A percentile compares a stretch with the other conserved stretches of the same genome.
phyloP scores from a whole-genome alignment of 2,113 vertebrate genomes.

The Eupsittula cactorum region DNA sequence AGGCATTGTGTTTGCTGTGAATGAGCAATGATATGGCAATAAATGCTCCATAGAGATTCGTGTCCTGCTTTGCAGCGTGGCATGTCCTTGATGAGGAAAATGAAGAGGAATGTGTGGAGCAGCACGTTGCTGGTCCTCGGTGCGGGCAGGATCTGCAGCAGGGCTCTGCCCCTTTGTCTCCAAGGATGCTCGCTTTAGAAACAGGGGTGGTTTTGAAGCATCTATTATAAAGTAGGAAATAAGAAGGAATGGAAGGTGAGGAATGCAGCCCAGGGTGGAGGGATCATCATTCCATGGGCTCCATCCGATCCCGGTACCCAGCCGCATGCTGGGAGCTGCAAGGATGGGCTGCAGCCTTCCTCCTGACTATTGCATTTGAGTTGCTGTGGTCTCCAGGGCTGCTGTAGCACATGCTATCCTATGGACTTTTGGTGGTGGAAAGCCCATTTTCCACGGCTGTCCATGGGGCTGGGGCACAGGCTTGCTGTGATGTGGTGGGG shows the following conservation, averaged over 20 bases:
- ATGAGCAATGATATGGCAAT: background rate
- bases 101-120: conserved; percentile 4
- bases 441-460: background rate
- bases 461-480: background rate
- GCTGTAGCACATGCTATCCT: background rate
- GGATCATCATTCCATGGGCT: background rate
- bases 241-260: background rate
- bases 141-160: background rate
- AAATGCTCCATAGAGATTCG: background rate
- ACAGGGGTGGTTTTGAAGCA: background rate
- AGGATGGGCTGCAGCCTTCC: background rate
- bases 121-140: background rate
- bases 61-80: background rate
- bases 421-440: background rate
- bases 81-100: conserved; percentile 9
- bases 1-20: background rate
- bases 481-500: accelerated
- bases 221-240: background rate
- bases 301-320: accelerated
- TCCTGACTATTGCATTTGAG: background rate
- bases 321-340: accelerated
- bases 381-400: accelerated
- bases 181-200: conserved; percentile 28
- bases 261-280: background rate
- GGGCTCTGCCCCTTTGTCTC: conserved; percentile 22